Base-by-base conservation (phyloP, 2,888 invertebrate species). In the Lasius platythorax region DNA sequence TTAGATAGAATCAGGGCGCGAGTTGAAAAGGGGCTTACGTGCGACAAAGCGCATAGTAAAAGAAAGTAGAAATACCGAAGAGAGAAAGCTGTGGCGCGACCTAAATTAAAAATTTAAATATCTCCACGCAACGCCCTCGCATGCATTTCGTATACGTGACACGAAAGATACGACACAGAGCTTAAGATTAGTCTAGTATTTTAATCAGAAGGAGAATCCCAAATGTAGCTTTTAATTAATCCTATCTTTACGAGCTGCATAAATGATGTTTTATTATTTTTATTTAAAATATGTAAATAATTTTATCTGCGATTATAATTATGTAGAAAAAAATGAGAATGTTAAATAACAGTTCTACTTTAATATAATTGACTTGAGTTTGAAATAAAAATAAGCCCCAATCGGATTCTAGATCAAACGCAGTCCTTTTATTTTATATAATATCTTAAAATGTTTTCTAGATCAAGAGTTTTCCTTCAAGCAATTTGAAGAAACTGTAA, bases 101-200 rank as follows among this genome's bases (percentile, higher is more conserved):
- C 28, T 67, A 76, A 76, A 76, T 76, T 66, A 76, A 76, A n/a
- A 67, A 78, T 78, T 78, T 68, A 67, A 67, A 67, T 56, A 68
- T 53, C 28, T 53, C n/a, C n/a, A 67, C 28, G 56, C n/a, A 66
- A 53, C 2, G 3, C 9, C 23, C 6, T 30, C 40, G 40, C 12
- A 30, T 33, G 33, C 37, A 53, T 46, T 23, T 40, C 8, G 3
- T n/a, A 12, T 53, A 15, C 28, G 8, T 12, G 28, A 66, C 11
- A 66, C 12, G 12, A 40, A 30, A 28, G 40, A 78, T 28, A 40
- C 53, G 30, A 68, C 18, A 40, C 28, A 23, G 15, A 15, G 50
- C 18, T 18, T 76, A 28, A n/a, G 12, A 78, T 67, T 12, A 12
- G 9, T 50, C 23, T 18, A 15, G 4, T 40, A 40, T 12, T 56